Base-by-base conservation (phyloP, 64 coral and sea anemone genomes). In the Montipora efflorescens region DNA sequence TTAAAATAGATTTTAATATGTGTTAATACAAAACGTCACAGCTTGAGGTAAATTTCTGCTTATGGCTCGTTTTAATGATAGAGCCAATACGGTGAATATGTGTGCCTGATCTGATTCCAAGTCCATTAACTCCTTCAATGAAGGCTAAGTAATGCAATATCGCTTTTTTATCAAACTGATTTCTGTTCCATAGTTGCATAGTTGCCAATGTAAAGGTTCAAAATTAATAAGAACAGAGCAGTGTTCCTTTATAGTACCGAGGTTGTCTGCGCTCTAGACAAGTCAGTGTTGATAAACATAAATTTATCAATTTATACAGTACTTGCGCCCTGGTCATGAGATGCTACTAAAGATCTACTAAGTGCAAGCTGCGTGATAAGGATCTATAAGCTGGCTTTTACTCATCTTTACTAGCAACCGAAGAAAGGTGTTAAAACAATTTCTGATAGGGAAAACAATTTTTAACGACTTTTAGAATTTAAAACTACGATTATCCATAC, bases 381-480 rank as follows among this genome's bases (percentile, higher is more conserved):
- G 61, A 66, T 66, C 61, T 66, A 66, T 66, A 66, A 66, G 61
- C 61, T 66, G 61, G 8, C 61, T 66, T 66, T 66, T 66, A 66
- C 11, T 66, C 61, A 66, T 66, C 61, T 74, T 74, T 74, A 0
- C 20, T 74, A 74, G 23, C 70, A 74, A 74, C 70, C 0, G 70
- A 25, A 74, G 23, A 74, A 74, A 74, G n/a, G n/a, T 74, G n/a
- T 74, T 74, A 36, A 23, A 74, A 74, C n/a, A 36, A 36, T 0
- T 25, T 74, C 70, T 74, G 70, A 74, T 23, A 74, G 70, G n/a
- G 23, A 74, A 36, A 74, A 74, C n/a, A 21, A 74, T 36, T 74
- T 74, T 74, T 36, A 25, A 44, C 70, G 70, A 43, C 70, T 74
- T 74, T 74, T 74, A 74, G 70, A 23, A 74, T 74, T 10, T 36